A percentile compares a stretch with the other conserved stretches of the same genome.
These are phyloP conservation scores for Caenorhabditis plicata DNA, from an alignment of 2,888 invertebrate genomes.

Conservation along the genomic window DNA sequence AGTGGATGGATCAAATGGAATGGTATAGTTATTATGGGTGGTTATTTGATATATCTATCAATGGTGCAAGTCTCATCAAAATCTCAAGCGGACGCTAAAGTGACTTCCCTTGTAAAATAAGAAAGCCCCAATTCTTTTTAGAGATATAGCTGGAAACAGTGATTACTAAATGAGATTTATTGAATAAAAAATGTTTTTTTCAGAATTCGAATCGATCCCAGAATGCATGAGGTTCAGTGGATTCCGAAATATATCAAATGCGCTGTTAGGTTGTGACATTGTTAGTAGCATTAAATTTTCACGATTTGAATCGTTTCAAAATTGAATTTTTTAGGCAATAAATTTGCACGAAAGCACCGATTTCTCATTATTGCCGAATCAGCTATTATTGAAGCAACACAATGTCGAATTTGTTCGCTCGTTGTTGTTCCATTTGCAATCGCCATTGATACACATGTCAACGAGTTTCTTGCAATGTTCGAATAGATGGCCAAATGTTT, in stretches of 20 bases:
- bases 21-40: too few species aligned
- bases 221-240: constrained; percentile 14
- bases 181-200: too few species aligned
- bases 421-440: constrained; percentile 12
- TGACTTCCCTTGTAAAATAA: too few species aligned
- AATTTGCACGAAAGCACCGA: constrained; percentile 55
- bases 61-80: too few species aligned
- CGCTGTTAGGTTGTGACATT: constrained; percentile 19
- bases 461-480: constrained; percentile 54
- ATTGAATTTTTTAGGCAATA: constrained; percentile 34
- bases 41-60: too few species aligned
- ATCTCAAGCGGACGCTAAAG: too few species aligned
- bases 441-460: constrained; percentile 50
- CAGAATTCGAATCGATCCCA: constrained; percentile 19
- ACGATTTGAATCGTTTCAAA: neutral
- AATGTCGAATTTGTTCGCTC: constrained; percentile 43
- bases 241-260: constrained; percentile 17
- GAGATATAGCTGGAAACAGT: too few species aligned
- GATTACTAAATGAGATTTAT: too few species aligned
- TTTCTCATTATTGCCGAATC: constrained; percentile 45
- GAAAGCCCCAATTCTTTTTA: too few species aligned
- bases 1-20: too few species aligned
- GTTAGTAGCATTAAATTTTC: constrained; percentile 1
- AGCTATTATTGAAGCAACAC: constrained; percentile 28
- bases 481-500: constrained; percentile 55